phyloP scores from a whole-genome alignment of 1,140 invertebrate genomes.

The Zaprionus ornatus region DNA sequence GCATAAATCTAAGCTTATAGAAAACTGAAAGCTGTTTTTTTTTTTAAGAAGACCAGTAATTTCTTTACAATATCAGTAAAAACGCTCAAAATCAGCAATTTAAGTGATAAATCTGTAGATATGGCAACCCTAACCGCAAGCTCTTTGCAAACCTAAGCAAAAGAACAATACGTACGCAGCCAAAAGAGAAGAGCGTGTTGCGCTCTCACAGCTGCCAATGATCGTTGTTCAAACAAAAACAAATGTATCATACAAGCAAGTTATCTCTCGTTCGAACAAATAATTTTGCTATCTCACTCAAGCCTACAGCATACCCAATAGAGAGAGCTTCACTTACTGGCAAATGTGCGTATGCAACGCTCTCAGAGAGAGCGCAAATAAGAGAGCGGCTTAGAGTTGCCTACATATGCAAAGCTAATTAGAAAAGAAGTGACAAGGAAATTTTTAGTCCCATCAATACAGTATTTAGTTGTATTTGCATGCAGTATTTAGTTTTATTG shows the following conservation, averaged over 20 bases:
- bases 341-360: background rate
- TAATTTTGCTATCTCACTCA: background rate
- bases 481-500: background rate
- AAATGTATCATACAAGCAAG: background rate
- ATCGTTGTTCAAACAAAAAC: background rate
- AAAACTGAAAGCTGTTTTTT: too few species aligned
- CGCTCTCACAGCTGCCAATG: background rate
- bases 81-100: too few species aligned
- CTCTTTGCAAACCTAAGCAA: too few species aligned
- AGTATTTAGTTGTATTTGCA: too few species aligned
- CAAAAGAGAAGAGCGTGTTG: background rate
- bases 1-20: too few species aligned
- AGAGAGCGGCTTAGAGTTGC: background rate
- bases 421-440: background rate
- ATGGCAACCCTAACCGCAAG: too few species aligned
- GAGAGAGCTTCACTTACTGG: background rate
- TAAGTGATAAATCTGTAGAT: too few species aligned
- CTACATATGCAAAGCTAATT: background rate
- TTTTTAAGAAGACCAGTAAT: too few species aligned
- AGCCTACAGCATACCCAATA: background rate
- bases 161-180: background rate
- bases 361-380: background rate
- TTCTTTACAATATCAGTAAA: too few species aligned
- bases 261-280: background rate
- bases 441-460: background rate